Conservation (phyloP, 30 jellyfish, hydroid and myxozoan species). For the Kudoa iwatai region DNA sequence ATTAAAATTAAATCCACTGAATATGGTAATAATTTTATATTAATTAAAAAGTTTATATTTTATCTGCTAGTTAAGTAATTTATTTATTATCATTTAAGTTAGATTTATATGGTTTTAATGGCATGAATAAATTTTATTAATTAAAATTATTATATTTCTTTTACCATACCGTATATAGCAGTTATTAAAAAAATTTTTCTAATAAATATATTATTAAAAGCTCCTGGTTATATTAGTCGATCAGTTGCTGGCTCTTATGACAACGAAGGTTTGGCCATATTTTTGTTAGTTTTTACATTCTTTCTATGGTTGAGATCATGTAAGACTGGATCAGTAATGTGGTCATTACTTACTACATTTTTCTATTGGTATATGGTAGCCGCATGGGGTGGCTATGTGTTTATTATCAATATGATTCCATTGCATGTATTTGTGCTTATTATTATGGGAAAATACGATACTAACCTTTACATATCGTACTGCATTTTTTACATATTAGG, state of each 20-base stretch:
- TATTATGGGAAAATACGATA: conserved; percentile 46
- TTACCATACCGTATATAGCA: no score
- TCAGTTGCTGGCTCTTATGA: conserved; percentile 99
- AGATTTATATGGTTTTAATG: no score
- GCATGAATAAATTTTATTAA: no score
- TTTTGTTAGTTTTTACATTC: conserved; percentile 77
- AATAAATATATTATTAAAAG: conserved; percentile 2
- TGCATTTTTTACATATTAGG: conserved; percentile 53
- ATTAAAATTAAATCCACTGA: background rate
- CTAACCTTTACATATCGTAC: conserved; percentile 14
- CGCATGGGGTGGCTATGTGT: conserved; percentile 99
- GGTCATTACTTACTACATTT: conserved; percentile 57
- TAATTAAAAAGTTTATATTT: background rate
- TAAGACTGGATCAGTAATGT: conserved; percentile 49
- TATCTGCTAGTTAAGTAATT: background rate
- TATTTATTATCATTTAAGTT: no score
- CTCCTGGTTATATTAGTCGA: conserved; percentile 97
- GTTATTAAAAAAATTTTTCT: no score
- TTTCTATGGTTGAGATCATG: conserved; percentile 64
- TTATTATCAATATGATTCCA: conserved; percentile 63
- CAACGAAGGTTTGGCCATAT: conserved; percentile 94
- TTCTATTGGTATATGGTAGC: conserved; percentile 88
- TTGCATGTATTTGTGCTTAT: conserved; percentile 57
- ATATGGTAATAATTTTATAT: background rate
- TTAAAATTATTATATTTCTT: no score